Conservation (phyloP, 2,797 vertebrate species). For the Tokudaia tokunoshimensis region DNA sequence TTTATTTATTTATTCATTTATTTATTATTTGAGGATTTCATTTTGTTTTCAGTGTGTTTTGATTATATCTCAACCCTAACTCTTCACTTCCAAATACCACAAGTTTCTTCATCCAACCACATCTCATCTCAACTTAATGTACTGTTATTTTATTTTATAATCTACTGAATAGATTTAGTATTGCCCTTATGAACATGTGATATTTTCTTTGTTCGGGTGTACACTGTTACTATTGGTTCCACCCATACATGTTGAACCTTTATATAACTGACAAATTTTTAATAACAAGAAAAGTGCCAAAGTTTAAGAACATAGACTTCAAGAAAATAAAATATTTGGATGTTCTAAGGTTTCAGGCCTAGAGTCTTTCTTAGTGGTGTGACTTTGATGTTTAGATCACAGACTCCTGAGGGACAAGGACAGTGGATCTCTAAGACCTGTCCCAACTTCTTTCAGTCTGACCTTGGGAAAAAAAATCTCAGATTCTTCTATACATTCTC, state of each 20-base stretch:
- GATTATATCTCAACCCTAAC: not conserved
- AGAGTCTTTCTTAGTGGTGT: too few relatives aligned
- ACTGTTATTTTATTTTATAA: not conserved
- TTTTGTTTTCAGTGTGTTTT: not conserved
- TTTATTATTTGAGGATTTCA: not conserved
- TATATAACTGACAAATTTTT: not conserved
- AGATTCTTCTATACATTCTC: not conserved
- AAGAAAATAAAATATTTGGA: not conserved
- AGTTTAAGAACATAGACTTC: not conserved
- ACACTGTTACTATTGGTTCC: fast-evolving
- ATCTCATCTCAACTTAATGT: not conserved
- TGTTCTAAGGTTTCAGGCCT: not conserved
- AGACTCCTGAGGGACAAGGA: fast-evolving
- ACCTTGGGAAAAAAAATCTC: not conserved
- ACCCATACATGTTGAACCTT: fast-evolving
- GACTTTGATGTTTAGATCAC: not conserved
- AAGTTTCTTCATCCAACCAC: not conserved
- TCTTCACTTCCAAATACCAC: not conserved
- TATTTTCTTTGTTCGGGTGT: too few relatives aligned
- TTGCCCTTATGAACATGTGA: too few relatives aligned
- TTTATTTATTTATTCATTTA: not conserved
- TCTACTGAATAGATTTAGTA: not conserved
- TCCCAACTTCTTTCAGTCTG: not conserved
- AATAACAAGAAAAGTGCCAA: not conserved
- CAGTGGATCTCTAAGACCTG: not conserved